Base-by-base conservation (phyloP, 2,113 vertebrate species). In the Opisthocomus hoazin region DNA sequence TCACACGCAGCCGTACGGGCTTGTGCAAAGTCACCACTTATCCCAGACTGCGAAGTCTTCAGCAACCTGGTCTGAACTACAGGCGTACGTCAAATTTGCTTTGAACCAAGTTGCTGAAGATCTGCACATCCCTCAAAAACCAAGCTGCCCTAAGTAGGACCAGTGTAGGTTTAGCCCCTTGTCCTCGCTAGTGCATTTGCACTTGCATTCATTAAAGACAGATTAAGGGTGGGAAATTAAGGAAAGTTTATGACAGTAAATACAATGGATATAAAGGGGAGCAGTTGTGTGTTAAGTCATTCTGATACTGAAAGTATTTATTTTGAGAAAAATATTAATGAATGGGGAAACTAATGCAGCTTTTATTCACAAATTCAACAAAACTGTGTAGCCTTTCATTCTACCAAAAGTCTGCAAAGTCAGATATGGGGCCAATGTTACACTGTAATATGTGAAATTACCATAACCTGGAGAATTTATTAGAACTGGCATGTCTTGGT, bases 111-210 rank as follows among this genome's bases (percentile, higher is more conserved):
- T 37, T 48, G 23, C 30, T 85, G 64, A 71, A 77, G 51, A 81
- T 46, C 16, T 1, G 2, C 4, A n/a, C 36, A 58, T 58, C 39
- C 17, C 56, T n/a, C 32, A 15, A 37, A 29, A 63, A 81, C 1
- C 15, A 46, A 57, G 21, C 7, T 76, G 29, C 24, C 61, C 15
- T 19, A 36, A 56, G 29, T 54, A 7, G 34, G 23, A 56, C 22
- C 0, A 0, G 21, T 19, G 15, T 32, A 54, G 34, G 24, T 15
- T 56, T 71, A 71, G 27, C 30, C 9, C 10, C 11, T 6, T 37
- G 26, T 66, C 41, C 37, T 81, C 3, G 0, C 19, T 46, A 23
- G 6, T 50, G 22, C 0, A 0, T 51, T 85, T 41, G 32, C 27
- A 29, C 23, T 64, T 63, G 26, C 30, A 21, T 18, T 22, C 45